Evolutionary conservation across 92 coral and sea anemone genomes (phyloP).

Genomic region (Palythoa grandis): DNA sequence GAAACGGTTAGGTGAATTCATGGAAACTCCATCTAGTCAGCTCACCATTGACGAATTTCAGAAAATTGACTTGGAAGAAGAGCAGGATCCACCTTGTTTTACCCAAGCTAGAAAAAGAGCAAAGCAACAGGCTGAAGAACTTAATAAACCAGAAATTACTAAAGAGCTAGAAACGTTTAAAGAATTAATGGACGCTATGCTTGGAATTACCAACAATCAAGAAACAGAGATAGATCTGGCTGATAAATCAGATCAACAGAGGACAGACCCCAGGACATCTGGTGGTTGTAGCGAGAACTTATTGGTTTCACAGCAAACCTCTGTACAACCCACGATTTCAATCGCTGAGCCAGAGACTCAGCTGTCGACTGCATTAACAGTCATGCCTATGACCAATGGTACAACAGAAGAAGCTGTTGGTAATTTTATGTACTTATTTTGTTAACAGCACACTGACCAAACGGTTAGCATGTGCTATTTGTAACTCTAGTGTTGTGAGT

Average conservation of each 20-base stretch:
- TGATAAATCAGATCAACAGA: conserved; percentile 27
- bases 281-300: conserved; percentile 8
- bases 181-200: conserved; percentile 73
- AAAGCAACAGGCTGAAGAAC: conserved; percentile 88
- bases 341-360: neutral
- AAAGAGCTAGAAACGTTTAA: conserved; percentile 79
- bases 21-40: conserved; percentile 95
- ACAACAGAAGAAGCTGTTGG: conserved; percentile 3
- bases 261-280: conserved; percentile 23
- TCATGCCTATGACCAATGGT: neutral
- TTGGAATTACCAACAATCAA: conserved; percentile 54
- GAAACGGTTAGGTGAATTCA: conserved; percentile 91
- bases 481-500: too few species aligned
- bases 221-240: conserved; percentile 30
- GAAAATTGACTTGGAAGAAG: conserved; percentile 94
- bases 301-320: conserved; percentile 4
- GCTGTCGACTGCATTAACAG: neutral
- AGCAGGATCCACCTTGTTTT: conserved; percentile 96
- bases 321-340: neutral
- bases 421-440: neutral
- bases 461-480: too few species aligned
- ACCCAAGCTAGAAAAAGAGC: conserved; percentile 86
- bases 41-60: conserved; percentile 96
- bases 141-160: conserved; percentile 84
- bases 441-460: too few species aligned